These are phyloP conservation scores for Penaeus chinensis DNA, from an alignment of 1,140 invertebrate species.

Conservation along the genomic window DNA sequence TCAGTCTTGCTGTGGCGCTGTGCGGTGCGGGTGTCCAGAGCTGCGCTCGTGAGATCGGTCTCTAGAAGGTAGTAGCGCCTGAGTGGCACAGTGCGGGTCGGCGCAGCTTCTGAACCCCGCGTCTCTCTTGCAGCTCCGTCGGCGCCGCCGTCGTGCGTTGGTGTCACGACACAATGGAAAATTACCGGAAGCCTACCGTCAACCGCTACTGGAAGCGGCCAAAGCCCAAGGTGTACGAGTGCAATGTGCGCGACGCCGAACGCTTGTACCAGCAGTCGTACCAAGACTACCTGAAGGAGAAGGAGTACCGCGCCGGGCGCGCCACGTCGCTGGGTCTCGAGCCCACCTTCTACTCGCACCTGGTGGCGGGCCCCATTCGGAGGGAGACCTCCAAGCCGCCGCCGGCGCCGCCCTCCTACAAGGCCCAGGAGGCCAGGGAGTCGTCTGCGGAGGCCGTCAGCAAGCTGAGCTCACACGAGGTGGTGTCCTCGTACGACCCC, in stretches of 20 bases:
- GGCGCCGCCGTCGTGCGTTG: too few species aligned
- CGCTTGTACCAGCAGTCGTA: constrained; percentile 61
- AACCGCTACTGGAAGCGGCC: constrained; percentile 63
- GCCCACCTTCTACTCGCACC: too few species aligned
- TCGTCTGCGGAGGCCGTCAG: constrained; percentile 10
- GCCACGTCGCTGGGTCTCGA: too few species aligned
- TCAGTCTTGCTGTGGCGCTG: too few species aligned
- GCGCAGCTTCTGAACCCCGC: too few species aligned
- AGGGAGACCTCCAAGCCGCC: constrained; percentile 19
- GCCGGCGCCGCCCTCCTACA: constrained; percentile 20
- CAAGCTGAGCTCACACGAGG: not conserved
- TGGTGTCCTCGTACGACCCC: constrained; percentile 51
- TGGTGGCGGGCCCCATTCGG: not conserved
- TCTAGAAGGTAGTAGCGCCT: too few species aligned
- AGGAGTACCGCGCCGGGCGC: constrained; percentile 38
- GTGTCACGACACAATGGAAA: too few species aligned
- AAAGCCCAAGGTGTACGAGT: constrained; percentile 62
- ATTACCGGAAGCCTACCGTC: constrained; percentile 33
- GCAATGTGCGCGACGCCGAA: constrained; percentile 61
- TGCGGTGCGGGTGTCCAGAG: too few species aligned
- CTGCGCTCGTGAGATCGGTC: too few species aligned
- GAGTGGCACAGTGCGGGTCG: too few species aligned
- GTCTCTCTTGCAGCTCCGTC: too few species aligned
- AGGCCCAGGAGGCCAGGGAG: constrained; percentile 16
- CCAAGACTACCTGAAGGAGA: constrained; percentile 55